These are phyloP conservation scores for Girardinus metallicus DNA, from an alignment of 2,797 vertebrate species.

Conservation along the genomic window DNA sequence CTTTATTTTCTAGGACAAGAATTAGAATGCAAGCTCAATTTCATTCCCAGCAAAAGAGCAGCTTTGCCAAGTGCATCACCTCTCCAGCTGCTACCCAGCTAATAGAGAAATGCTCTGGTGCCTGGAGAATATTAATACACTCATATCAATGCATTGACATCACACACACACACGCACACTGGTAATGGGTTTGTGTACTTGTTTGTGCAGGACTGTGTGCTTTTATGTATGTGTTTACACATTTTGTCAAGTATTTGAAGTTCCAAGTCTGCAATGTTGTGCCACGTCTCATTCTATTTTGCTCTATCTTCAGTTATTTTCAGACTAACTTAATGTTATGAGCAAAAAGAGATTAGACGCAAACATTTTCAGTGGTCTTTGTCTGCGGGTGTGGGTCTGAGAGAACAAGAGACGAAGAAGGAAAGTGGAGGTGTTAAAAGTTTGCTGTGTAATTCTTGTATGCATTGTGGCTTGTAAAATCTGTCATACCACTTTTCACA, in stretches of 20 bases:
- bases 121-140: constrained; percentile 75
- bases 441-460: constrained; percentile 1
- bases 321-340: constrained; percentile 46
- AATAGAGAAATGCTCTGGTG: constrained; percentile 66
- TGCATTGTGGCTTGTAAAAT: neutral
- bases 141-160: constrained; percentile 62
- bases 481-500: neutral
- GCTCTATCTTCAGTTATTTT: constrained; percentile 41
- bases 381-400: constrained; percentile 23
- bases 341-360: constrained; percentile 57
- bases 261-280: constrained; percentile 23
- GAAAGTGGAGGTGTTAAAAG: constrained; percentile 17
- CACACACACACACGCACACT: constrained; percentile 34
- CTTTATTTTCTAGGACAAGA: constrained; percentile 78
- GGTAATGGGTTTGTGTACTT: constrained; percentile 56
- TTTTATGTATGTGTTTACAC: constrained; percentile 37
- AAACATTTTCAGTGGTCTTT: constrained; percentile 41
- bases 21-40: constrained; percentile 80
- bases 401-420: constrained; percentile 37
- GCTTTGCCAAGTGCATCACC: constrained; percentile 64
- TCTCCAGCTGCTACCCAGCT: constrained; percentile 74
- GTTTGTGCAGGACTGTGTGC: constrained; percentile 31
- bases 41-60: constrained; percentile 71
- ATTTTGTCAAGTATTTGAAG: constrained; percentile 53
- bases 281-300: constrained; percentile 45